These are phyloP conservation scores for Tinamus major DNA, from an alignment of 2,797 vertebrate genomes.

Conservation along the genomic window DNA sequence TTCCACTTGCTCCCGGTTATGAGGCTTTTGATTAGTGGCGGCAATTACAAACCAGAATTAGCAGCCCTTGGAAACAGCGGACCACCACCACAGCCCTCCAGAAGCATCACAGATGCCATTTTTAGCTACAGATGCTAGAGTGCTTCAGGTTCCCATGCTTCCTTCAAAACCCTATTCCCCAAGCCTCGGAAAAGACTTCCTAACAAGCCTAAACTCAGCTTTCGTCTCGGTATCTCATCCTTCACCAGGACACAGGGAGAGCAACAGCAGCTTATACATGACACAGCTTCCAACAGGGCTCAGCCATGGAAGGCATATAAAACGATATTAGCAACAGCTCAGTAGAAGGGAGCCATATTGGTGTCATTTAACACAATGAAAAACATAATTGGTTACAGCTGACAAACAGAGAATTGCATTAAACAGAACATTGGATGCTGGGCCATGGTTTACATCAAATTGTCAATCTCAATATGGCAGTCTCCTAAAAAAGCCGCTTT, in stretches of 20 bases:
- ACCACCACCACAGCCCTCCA: neutral
- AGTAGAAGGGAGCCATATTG: conserved; percentile 47
- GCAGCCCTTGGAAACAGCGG: neutral
- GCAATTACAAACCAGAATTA: neutral
- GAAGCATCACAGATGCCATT: neutral
- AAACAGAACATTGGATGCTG: conserved; percentile 71
- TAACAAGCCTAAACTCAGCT: neutral
- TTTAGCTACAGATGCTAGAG: neutral
- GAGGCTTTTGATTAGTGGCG: neutral
- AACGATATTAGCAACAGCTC: conserved; percentile 30
- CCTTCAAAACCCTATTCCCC: neutral
- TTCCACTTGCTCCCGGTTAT: conserved; percentile 17
- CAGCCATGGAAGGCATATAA: neutral
- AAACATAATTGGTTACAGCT: conserved; percentile 78
- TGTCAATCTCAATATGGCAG: conserved; percentile 81
- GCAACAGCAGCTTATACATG: neutral
- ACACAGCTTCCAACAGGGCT: conserved; percentile 18
- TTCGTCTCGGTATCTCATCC: neutral
- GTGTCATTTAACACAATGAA: conserved; percentile 74
- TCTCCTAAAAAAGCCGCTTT: conserved; percentile 62
- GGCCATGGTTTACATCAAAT: conserved; percentile 84
- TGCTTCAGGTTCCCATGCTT: neutral
- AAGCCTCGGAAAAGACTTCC: neutral
- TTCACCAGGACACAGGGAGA: neutral
- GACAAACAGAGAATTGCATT: conserved; percentile 72